These are phyloP conservation scores for Centropristis striata DNA, from an alignment of 2,113 vertebrate species.

Conservation along the genomic window DNA sequence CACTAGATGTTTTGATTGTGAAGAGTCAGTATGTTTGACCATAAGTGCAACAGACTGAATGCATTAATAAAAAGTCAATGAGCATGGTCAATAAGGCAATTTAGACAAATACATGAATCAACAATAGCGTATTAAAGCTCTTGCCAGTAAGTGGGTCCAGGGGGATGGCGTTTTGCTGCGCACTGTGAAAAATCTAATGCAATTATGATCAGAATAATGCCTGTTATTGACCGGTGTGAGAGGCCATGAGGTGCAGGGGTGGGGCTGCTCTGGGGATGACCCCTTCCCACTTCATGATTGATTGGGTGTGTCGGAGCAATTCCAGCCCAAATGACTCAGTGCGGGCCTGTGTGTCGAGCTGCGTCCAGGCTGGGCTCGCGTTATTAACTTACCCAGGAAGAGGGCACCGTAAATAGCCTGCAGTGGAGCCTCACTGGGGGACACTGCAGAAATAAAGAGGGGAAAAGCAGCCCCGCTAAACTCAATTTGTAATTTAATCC, in stretches of 20 bases:
- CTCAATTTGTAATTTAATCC: constrained; percentile 84
- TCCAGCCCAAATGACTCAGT: constrained; percentile 71
- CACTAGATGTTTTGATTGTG: constrained; percentile 46
- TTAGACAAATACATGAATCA: constrained; percentile 71
- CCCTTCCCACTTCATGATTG: constrained; percentile 76
- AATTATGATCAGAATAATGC: constrained; percentile 81
- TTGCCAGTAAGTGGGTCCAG: constrained; percentile 70
- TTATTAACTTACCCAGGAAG: constrained; percentile 83
- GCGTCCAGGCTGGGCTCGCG: constrained; percentile 51
- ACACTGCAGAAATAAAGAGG: constrained; percentile 73
- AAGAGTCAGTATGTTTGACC: constrained; percentile 49
- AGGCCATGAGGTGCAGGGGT: constrained; percentile 62
- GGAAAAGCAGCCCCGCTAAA: constrained; percentile 76
- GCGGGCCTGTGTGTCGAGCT: constrained; percentile 55
- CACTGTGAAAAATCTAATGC: constrained; percentile 67
- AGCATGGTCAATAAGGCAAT: constrained; percentile 71
- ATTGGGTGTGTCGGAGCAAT: constrained; percentile 78
- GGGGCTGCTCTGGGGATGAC: constrained; percentile 75
- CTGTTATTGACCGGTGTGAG: constrained; percentile 69
- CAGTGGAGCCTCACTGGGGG: constrained; percentile 76
- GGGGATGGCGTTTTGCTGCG: constrained; percentile 53
- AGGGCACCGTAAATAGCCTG: constrained; percentile 78
- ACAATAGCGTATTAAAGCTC: constrained; percentile 62
- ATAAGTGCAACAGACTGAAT: constrained; percentile 64
- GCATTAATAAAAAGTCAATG: constrained; percentile 76